Evolutionary conservation across 2,888 invertebrate genomes (phyloP), one percentile per base, ranked within the genome.

Genomic region (Punctoribates punctum): DNA sequence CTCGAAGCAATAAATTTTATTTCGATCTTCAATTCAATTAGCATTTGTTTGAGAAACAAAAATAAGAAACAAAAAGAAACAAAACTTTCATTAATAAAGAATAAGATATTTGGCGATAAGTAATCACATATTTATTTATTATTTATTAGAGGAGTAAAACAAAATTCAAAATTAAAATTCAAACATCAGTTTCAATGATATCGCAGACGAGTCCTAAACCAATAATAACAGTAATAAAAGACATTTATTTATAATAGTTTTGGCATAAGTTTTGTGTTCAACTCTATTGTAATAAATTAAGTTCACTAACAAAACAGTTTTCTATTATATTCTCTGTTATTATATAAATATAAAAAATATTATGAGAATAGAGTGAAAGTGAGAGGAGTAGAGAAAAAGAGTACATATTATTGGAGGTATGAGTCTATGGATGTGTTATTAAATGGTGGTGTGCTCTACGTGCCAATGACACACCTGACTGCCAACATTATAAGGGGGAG

Each of bases 391-490:
- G n/a, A 51, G 51, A 20, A n/a, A 51, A 51, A 51, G 13, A 13
- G 4, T 51, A 51, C 42, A 8, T 11, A 42, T 42, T 42, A 42
- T 42, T 42, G 42, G 8, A 42, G 42, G 67, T 46, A 38, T 72
- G 13, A n/a, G 15, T 20, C 8, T 25, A 72, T 46, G 38, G 38
- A 13, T 46, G 48, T 72, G 25, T 25, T 72, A 72, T 42, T 72
- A 72, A 72, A 72, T 72, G 72, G 42, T 23, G 23, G 20, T 67
- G 15, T 38, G 38, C 15, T 62, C n/a, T 72, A 72, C 72, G 72
- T 72, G 72, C 48, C 46, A 72, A 72, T 72, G 72, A 72, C 72
- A 72, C 72, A 72, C 72, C 72, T 72, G 46, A 72, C 46, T 72
- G 72, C 46, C 20, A 48, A 72, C 72, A 72, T 72, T 72, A 72